Conservation (phyloP, 2,888 invertebrate genomes). For the Drosophila yooni region DNA sequence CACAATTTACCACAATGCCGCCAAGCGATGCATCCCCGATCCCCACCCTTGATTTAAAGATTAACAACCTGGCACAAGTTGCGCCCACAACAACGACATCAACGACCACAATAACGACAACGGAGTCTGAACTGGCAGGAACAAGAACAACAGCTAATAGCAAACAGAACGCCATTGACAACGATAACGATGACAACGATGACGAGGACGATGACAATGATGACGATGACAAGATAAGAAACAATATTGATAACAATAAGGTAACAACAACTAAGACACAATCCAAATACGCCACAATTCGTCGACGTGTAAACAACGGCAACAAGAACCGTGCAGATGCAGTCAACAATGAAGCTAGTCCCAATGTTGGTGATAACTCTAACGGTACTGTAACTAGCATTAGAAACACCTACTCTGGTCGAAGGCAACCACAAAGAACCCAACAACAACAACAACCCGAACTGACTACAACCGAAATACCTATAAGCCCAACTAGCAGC, state of each 20-base stretch:
- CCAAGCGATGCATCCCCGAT: slow-evolving; percentile 33
- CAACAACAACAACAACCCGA: slow-evolving; percentile 59
- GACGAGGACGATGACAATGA: slow-evolving; percentile 47
- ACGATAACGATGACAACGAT: slow-evolving; percentile 46
- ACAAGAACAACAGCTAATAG: slow-evolving; percentile 43
- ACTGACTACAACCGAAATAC: slow-evolving; percentile 59
- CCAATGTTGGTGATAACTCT: slow-evolving; percentile 60
- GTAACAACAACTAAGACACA: slow-evolving; percentile 75
- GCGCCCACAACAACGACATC: slow-evolving; percentile 14
- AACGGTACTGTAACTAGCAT: slow-evolving; percentile 72
- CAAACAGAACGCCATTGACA: slow-evolving; percentile 38
- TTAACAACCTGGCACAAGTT: slow-evolving; percentile 33
- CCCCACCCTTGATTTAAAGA: slow-evolving; percentile 27
- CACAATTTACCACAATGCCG: slow-evolving; percentile 40
- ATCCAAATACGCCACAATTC: slow-evolving; percentile 66
- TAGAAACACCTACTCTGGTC: slow-evolving; percentile 71
- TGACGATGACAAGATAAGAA: slow-evolving; percentile 42
- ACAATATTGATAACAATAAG: slow-evolving; percentile 60
- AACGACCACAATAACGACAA: slow-evolving; percentile 33
- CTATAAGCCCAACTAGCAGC: slow-evolving; percentile 68
- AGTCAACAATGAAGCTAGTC: slow-evolving; percentile 76
- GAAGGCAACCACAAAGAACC: slow-evolving; percentile 68
- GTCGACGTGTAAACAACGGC: slow-evolving; percentile 54
- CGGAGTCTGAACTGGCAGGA: slow-evolving; percentile 54
- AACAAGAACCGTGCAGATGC: slow-evolving; percentile 57